These are phyloP conservation scores for Dynastes grantii DNA, from an alignment of 2,888 invertebrate species.

Conservation along the genomic window DNA sequence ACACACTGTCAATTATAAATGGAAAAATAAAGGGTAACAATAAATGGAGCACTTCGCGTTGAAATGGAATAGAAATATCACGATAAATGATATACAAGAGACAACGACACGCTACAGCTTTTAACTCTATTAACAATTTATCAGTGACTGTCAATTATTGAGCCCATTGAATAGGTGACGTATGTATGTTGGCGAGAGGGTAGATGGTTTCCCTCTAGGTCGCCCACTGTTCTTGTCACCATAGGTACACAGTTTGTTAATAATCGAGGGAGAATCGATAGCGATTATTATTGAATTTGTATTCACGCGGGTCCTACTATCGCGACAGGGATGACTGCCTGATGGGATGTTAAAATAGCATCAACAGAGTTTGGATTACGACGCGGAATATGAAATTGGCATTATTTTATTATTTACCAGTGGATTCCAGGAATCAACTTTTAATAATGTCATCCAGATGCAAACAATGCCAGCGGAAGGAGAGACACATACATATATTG, in stretches of 20 bases:
- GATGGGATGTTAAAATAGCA: slow-evolving; percentile 29
- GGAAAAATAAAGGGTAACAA: not conserved
- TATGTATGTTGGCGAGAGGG: not conserved
- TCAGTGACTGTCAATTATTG: slow-evolving; percentile 46
- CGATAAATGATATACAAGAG: slow-evolving; percentile 52
- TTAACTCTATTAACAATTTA: slow-evolving; percentile 53
- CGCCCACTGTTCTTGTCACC: not conserved
- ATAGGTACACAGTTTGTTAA: slow-evolving; percentile 6
- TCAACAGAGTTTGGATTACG: slow-evolving; percentile 7
- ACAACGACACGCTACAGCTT: slow-evolving; percentile 53
- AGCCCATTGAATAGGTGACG: slow-evolving; percentile 13
- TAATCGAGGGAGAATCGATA: slow-evolving; percentile 15
- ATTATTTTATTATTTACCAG: slow-evolving; percentile 28
- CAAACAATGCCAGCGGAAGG: not conserved
- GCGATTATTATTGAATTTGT: slow-evolving; percentile 15
- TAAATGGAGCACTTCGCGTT: slow-evolving; percentile 21
- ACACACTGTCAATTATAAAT: no score
- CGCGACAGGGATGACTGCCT: slow-evolving; percentile 25
- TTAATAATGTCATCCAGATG: not conserved
- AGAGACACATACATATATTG: no score
- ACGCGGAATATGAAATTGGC: slow-evolving; percentile 13
- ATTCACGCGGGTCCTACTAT: not conserved
- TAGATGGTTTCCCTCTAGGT: not conserved
- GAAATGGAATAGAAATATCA: slow-evolving; percentile 47
- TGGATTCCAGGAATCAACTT: not conserved